These are phyloP conservation scores for Tauraco erythrolophus DNA, from an alignment of 2,113 vertebrate genomes.

Conservation along the genomic window DNA sequence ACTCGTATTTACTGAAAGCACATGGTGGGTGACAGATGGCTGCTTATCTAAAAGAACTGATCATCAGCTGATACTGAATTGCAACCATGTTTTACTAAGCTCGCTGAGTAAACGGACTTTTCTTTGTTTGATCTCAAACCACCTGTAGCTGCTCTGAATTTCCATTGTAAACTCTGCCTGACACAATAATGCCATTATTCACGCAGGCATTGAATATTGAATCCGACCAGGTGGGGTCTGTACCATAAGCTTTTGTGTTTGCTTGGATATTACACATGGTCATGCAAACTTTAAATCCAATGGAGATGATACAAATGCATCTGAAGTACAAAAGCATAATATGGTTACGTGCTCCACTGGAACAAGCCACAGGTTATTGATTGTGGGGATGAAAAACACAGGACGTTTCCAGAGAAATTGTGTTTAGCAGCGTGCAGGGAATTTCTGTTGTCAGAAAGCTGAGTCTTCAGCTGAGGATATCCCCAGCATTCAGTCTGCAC, in stretches of 20 bases:
- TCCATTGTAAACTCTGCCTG: neutral
- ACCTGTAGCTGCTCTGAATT: constrained; percentile 22
- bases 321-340: neutral
- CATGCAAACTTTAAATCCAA: neutral
- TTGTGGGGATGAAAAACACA: neutral
- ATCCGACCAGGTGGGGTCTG: neutral
- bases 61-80: constrained; percentile 8
- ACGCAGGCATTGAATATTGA: neutral
- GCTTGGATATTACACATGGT: neutral
- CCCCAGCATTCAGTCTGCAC: neutral
- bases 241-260: neutral
- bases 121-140: constrained; percentile 39
- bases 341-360: neutral
- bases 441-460: neutral
- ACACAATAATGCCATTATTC: constrained; percentile 7
- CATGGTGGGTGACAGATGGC: neutral
- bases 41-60: neutral
- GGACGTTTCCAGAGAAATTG: neutral
- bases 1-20: neutral
- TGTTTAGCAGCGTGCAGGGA: neutral
- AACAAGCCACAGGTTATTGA: neutral
- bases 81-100: neutral
- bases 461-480: neutral
- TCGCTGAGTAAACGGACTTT: neutral
- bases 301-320: neutral